A percentile compares a stretch with the other conserved stretches of the same genome.
These are phyloP conservation scores for Argyrosomus japonicus DNA, from an alignment of 2,113 vertebrate species.

Conservation along the genomic window DNA sequence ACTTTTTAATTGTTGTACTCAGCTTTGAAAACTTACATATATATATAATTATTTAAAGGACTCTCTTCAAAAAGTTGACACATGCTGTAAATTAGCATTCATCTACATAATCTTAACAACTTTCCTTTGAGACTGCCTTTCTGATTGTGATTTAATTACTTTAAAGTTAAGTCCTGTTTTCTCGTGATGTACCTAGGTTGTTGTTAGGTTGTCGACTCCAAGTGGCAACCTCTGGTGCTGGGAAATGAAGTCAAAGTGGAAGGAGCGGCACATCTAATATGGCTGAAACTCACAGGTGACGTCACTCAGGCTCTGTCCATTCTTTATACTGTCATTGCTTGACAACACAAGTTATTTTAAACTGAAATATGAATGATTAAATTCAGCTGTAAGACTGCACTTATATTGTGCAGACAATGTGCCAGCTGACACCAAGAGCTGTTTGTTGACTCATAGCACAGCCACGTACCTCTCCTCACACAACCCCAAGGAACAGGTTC, in stretches of 20 bases:
- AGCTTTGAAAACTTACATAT: conserved; percentile 29
- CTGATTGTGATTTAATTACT: conserved; percentile 10
- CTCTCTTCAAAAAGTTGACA: background rate
- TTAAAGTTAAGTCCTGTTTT: background rate
- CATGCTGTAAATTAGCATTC: conserved; percentile 10
- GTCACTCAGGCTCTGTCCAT: too few relatives aligned
- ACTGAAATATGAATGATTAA: background rate
- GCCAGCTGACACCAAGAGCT: background rate
- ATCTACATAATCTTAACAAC: background rate
- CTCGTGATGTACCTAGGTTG: background rate
- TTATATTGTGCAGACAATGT: background rate
- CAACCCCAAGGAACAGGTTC: background rate
- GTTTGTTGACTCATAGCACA: conserved; percentile 33
- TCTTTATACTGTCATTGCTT: too few relatives aligned
- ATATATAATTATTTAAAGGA: background rate
- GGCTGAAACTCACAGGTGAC: too few relatives aligned
- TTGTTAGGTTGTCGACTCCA: background rate
- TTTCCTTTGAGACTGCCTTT: background rate
- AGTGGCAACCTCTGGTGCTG: too few relatives aligned
- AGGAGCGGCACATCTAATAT: too few relatives aligned
- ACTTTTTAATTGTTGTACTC: background rate
- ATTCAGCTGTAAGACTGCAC: background rate
- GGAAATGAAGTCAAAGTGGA: too few relatives aligned
- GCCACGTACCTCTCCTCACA: conserved; percentile 3
- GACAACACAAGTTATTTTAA: background rate